phyloP scores from a whole-genome alignment of 2,113 vertebrate genomes.

The Clarias magur region DNA sequence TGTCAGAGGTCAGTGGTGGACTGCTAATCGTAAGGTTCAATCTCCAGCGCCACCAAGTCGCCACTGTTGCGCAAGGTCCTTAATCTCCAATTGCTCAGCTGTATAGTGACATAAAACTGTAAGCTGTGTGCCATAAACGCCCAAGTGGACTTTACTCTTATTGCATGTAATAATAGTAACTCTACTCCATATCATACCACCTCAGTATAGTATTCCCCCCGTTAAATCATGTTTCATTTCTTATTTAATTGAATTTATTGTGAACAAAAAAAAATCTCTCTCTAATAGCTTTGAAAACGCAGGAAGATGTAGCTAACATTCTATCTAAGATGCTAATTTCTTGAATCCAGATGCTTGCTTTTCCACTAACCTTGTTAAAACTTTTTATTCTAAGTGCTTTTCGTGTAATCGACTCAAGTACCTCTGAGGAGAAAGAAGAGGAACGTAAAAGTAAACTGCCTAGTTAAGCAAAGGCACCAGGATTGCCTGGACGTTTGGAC shows the following conservation, averaged over 20 bases:
- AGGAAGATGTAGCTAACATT: constrained; percentile 1
- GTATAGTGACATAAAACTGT: no score
- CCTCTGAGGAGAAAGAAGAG: constrained; percentile 53
- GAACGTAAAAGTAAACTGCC: constrained; percentile 32
- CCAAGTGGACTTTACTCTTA: not conserved
- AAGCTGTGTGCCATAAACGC: no score
- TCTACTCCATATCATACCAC: not conserved
- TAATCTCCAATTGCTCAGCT: no score
- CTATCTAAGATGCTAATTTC: constrained; percentile 25
- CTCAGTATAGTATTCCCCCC: not conserved
- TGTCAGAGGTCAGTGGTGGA: no score
- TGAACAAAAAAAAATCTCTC: not conserved
- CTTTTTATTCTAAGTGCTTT: constrained; percentile 68
- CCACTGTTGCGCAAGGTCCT: no score
- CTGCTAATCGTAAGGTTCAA: no score
- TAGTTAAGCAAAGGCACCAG: not conserved
- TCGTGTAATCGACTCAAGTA: constrained; percentile 65
- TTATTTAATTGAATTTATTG: not conserved
- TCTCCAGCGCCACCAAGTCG: no score
- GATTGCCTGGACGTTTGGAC: constrained; percentile 44
- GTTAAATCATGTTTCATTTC: not conserved
- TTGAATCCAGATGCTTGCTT: constrained; percentile 44
- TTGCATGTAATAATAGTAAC: not conserved
- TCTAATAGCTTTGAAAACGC: not conserved
- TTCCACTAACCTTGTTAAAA: constrained; percentile 63